Percentiles rank a stretch among this genome's conserved stretches.
phyloP scores from a whole-genome alignment of 2,888 invertebrate genomes.

The Caenorhabditis sp. region DNA sequence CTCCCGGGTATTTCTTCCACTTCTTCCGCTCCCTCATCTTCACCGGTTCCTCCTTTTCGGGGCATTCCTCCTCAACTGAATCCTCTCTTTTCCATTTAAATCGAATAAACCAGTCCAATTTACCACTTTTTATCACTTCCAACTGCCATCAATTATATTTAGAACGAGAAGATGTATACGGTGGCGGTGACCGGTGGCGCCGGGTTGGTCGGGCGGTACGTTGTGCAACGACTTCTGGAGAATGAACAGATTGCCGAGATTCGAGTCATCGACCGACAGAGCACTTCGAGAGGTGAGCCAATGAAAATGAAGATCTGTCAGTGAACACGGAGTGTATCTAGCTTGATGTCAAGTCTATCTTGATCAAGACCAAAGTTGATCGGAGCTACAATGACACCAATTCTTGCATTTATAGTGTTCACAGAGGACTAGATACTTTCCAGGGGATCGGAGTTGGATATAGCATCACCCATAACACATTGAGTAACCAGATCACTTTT shows the following conservation, averaged over 20 bases:
- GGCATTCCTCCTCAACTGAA: slow-evolving; percentile 8
- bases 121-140: slow-evolving; percentile 49
- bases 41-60: not conserved
- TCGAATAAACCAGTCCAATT: slow-evolving; percentile 52
- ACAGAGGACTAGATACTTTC: too few relatives aligned
- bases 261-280: slow-evolving; percentile 73
- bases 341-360: too few relatives aligned
- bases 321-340: too few relatives aligned
- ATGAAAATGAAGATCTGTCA: too few relatives aligned
- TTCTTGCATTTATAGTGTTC: too few relatives aligned
- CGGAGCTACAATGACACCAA: too few relatives aligned
- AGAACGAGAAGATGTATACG: slow-evolving; percentile 65
- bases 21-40: not conserved
- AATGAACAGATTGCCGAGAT: slow-evolving; percentile 74
- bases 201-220: slow-evolving; percentile 77
- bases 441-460: too few relatives aligned
- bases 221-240: slow-evolving; percentile 74
- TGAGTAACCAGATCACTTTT: too few relatives aligned
- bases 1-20: not conserved
- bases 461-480: too few relatives aligned
- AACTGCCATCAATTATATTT: slow-evolving; percentile 20
- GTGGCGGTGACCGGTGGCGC: slow-evolving; percentile 80
- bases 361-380: too few relatives aligned
- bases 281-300: slow-evolving; percentile 47
- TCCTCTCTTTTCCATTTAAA: slow-evolving; percentile 16